A percentile compares a stretch with the other conserved stretches of the same genome.
phyloP scores from a whole-genome alignment of 2,888 invertebrate species.

The Ernsta delagoae region DNA sequence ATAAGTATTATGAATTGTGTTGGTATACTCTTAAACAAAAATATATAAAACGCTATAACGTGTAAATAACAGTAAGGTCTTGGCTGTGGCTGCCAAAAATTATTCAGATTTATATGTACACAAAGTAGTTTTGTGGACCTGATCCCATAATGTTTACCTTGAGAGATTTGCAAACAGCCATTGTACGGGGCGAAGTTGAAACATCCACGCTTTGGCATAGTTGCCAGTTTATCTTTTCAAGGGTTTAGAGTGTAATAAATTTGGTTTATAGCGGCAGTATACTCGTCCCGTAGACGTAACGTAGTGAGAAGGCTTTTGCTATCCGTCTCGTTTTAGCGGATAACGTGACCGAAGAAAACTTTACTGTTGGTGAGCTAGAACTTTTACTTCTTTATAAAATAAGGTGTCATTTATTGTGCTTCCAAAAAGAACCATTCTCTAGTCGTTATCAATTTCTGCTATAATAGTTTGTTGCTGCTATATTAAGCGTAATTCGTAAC shows the following conservation, averaged over 20 bases:
- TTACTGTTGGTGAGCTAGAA: background rate
- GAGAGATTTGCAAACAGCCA: conserved; percentile 66
- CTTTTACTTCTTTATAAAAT: no score
- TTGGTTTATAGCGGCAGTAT: conserved; percentile 20
- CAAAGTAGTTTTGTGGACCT: conserved; percentile 49
- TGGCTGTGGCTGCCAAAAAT: background rate
- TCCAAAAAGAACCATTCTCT: no score
- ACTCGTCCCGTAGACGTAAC: background rate
- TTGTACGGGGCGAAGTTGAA: conserved; percentile 54
- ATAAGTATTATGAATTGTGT: no score
- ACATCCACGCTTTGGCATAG: conserved; percentile 43
- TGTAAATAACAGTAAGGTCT: background rate
- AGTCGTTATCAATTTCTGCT: no score
- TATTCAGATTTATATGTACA: background rate
- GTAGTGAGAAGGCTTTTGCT: background rate
- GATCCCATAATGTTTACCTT: conserved; percentile 64
- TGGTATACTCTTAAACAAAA: background rate
- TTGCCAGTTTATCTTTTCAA: conserved; percentile 27
- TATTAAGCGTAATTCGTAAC: no score
- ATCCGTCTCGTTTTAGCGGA: background rate
- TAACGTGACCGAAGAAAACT: background rate
- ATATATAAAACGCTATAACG: background rate
- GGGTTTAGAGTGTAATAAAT: conserved; percentile 28
- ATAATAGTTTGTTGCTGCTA: no score
- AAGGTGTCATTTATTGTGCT: no score